Evolutionary conservation across 2,888 invertebrate genomes (phyloP), one percentile per base, ranked within the genome.

Genomic region (Plebejus anna): DNA sequence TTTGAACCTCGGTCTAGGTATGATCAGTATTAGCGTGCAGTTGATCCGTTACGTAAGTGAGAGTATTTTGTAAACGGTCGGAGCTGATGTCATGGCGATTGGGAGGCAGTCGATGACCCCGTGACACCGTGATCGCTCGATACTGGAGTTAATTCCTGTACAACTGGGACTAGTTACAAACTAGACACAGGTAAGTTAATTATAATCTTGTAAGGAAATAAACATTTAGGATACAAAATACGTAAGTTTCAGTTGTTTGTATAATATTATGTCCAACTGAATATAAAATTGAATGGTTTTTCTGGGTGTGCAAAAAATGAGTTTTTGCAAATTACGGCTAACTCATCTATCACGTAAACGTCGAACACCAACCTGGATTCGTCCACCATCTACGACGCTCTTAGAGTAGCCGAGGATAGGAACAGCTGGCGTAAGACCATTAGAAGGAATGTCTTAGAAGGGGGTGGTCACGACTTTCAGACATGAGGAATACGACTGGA

Each of bases 51-150:
- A 87, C 91, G 87, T 85, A 87, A 89, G 89, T 87, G 89, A 89
- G 87, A 88, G 86, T 83, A 89, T 92, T 92, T 92, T 90, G 91
- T 90, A 92, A 92, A 89, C 86, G 77, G 85, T 84, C 87, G 84
- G 86, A 83, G 86, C 86, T 89, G 91, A 91, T 92, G 91, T 91
- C 90, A 90, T 90, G 88, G 85, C 82, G 86, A 90, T 89, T 90
- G 90, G 88, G 85, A 86, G 85, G 80, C 89, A 90, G 92, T 89
- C 90, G 89, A 89, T 90, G 92, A 92, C 92, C 92, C 82, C 88
- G 84, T 92, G 91, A 91, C 92, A 90, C 85, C 84, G 86, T 87
- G 86, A 83, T 83, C 87, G 86, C 84, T 83, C 76, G 78, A 78
- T 66, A 66, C 32, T 36, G 13, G 66, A 66, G 28, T 80, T 83